phyloP scores from a whole-genome alignment of 2,797 vertebrate genomes.

The Anguilla pacifica region DNA sequence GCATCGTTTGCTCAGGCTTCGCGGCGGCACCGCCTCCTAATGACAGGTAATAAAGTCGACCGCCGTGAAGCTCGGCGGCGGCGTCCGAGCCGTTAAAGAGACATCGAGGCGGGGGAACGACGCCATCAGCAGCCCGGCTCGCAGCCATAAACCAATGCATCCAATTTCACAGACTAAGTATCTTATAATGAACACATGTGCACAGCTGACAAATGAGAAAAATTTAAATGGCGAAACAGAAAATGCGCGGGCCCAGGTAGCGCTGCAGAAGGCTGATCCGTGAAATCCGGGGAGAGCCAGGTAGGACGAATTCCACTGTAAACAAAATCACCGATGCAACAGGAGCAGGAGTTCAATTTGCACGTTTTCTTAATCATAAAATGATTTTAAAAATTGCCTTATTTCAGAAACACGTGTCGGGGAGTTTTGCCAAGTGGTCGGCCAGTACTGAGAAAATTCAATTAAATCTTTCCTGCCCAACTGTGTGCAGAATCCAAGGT shows the following conservation, averaged over 20 bases:
- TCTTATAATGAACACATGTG: conserved; percentile 48
- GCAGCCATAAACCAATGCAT: conserved; percentile 49
- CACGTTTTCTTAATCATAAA: not conserved
- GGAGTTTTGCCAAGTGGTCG: not conserved
- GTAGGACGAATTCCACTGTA: conserved; percentile 13
- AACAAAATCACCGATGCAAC: conserved; percentile 14
- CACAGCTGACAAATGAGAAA: conserved; percentile 44
- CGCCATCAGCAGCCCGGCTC: conserved; percentile 42
- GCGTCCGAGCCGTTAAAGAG: conserved; percentile 53
- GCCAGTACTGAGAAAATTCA: not conserved
- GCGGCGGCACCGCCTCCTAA: conserved; percentile 47
- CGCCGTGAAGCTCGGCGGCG: conserved; percentile 54
- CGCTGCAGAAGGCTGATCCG: conserved; percentile 7
- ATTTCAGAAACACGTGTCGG: not conserved
- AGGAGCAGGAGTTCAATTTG: conserved; percentile 26
- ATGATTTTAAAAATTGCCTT: not conserved
- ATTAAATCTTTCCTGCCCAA: not conserved
- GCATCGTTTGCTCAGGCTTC: not conserved
- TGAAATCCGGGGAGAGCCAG: conserved; percentile 11
- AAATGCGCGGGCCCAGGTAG: conserved; percentile 15
- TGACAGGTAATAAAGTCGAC: conserved; percentile 50
- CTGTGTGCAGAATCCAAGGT: not conserved
- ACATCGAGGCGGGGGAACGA: conserved; percentile 46
- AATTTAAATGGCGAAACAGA: conserved; percentile 39
- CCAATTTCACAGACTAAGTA: conserved; percentile 59